Conservation (phyloP, 2,888 invertebrate species). For the Drosophila birchii region DNA sequence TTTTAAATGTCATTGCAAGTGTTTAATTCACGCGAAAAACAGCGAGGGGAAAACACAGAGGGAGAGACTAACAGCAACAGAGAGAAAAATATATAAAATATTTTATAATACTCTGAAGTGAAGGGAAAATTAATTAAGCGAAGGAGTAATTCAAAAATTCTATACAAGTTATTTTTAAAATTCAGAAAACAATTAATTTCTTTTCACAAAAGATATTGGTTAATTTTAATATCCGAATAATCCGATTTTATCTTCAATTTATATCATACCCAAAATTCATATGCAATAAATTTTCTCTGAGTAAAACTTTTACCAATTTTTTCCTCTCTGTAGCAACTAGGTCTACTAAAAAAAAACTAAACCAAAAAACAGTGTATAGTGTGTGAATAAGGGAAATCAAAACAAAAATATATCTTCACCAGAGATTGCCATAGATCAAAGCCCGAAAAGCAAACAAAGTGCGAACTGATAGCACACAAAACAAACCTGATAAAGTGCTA, state of each 20-base stretch:
- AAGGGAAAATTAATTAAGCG: no score
- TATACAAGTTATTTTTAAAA: no score
- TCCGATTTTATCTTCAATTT: not conserved
- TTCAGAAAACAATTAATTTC: not conserved
- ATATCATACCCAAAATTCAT: not conserved
- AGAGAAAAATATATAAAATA: not conserved
- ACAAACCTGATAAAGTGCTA: conserved; percentile 28
- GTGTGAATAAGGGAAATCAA: conserved; percentile 32
- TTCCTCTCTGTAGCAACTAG: conserved; percentile 19
- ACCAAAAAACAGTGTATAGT: conserved; percentile 12
- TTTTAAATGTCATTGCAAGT: conserved; percentile 76
- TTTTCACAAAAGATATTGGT: not conserved
- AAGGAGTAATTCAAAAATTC: not conserved
- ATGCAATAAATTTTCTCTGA: not conserved
- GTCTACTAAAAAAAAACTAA: conserved; percentile 3
- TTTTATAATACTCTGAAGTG: not conserved
- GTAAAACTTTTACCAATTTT: not conserved
- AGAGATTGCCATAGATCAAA: conserved; percentile 42
- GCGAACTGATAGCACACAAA: conserved; percentile 59
- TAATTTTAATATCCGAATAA: not conserved
- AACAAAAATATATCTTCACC: conserved; percentile 34
- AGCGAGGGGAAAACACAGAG: not conserved
- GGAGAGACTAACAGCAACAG: not conserved
- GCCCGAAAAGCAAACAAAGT: conserved; percentile 51
- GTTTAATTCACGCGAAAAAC: conserved; percentile 68